Base-by-base conservation (phyloP, 2,888 invertebrate genomes). In the Spialia ferax region DNA sequence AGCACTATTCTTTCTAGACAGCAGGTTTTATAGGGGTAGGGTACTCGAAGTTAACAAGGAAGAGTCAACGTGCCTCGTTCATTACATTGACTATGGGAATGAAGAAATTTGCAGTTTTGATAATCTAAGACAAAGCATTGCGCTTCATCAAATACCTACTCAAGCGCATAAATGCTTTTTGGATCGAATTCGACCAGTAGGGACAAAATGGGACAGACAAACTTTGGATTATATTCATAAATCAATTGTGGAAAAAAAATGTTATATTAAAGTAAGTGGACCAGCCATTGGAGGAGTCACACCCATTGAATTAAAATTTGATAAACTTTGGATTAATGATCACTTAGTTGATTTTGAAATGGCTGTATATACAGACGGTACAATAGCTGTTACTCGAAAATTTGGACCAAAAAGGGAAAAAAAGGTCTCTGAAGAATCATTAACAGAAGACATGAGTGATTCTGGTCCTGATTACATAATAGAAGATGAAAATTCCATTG, bases 71-170 rank as follows among this genome's bases (percentile, higher is more conserved):
- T 88, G 96, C 71, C 71, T 91, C 64, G 95, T 97, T 0, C 90
- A 95, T 62, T 97, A 97, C 86, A 94, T 98, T 0, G 98, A 98
- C 87, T 98, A 97, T 79, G 98, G 98, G 0, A 98, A 97, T 79
- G 91, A 95, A 48, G 98, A 98, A 83, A 82, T 85, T 0, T 95
- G 96, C 68, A 74, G 88, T 0, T 88, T 94, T 13, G 82, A 87
- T 0, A 93, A 95, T 63, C 77, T 98, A 61, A 91, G 96, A 20
- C 95, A 95, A 71, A 94, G 94, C 73, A 93, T 96, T 1, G 94
- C 95, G 5, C 94, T 96, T 55, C 89, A 95, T 0, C 90, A 96
- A 60, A 91, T 97, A 66, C 97, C 97, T 0, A 93, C 95, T 13
- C 95, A 97, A 81, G 95, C 96, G 0, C 94, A 94, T 55, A 95